A percentile compares a stretch with the other conserved stretches of the same genome.
Conservation (phyloP, 2,888 invertebrate species). For the Elysia crispata region DNA sequence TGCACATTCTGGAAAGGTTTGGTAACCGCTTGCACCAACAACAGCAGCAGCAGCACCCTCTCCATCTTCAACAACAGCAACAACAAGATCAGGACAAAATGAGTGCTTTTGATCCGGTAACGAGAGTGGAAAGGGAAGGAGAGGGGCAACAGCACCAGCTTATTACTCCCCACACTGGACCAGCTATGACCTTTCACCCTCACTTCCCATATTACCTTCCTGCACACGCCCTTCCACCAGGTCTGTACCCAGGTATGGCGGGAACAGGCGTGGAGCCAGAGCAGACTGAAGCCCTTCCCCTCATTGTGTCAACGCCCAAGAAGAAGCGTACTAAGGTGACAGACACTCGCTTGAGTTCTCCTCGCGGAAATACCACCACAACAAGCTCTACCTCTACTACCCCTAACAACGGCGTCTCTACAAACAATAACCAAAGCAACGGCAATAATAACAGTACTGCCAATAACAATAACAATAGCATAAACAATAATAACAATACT, state of each 20-base stretch:
- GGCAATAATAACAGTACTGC: conserved; percentile 85
- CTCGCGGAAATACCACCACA: conserved; percentile 81
- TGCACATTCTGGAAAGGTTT: conserved; percentile 50
- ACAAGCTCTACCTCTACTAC: no score
- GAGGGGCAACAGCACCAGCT: no score
- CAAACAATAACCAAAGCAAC: conserved; percentile 41
- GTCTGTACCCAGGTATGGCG: conserved; percentile 56
- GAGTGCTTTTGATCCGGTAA: conserved; percentile 67
- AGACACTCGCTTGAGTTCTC: conserved; percentile 75
- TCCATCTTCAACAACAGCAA: not conserved
- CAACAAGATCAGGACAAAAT: conserved; percentile 54
- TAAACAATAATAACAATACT: conserved; percentile 80
- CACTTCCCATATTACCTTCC: conserved; percentile 83
- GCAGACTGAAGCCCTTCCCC: conserved; percentile 88
- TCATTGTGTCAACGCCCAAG: conserved; percentile 93
- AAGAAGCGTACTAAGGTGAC: conserved; percentile 98
- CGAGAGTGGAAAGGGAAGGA: conserved; percentile 59
- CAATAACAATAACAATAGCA: conserved; percentile 96
- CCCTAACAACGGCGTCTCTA: conserved; percentile 79
- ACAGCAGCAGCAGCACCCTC: no score
- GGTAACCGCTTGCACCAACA: conserved; percentile 43
- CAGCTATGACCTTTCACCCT: conserved; percentile 72
- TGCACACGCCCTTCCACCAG: conserved; percentile 61
- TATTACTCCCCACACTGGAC: conserved; percentile 71
- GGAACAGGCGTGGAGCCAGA: conserved; percentile 63